These are phyloP conservation scores for Villa cingulata DNA, from an alignment of 2,888 invertebrate genomes.

Conservation along the genomic window DNA sequence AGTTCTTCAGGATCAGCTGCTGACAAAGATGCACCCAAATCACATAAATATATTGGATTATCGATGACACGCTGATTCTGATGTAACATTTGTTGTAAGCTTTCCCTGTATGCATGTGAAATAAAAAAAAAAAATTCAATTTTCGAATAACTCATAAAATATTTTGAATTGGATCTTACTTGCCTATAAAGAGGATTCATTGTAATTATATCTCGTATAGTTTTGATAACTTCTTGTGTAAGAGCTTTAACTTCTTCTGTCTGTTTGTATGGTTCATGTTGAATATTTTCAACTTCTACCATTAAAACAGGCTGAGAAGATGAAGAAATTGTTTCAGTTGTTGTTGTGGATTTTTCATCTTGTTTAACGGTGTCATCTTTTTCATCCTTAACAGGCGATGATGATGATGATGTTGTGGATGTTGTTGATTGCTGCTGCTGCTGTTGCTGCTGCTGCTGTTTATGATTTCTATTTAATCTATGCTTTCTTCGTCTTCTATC, in stretches of 20 bases:
- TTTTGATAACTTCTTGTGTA: conserved; percentile 93
- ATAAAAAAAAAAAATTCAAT: not conserved
- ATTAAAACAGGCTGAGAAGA: conserved; percentile 53
- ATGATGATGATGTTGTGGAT: not conserved
- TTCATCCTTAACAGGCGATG: not conserved
- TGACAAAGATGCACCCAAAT: conserved; percentile 89
- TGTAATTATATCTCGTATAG: conserved; percentile 92
- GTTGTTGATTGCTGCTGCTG: too few relatives aligned
- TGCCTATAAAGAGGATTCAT: conserved; percentile 86
- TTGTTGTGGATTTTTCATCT: conserved; percentile 20
- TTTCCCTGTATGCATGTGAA: conserved; percentile 49
- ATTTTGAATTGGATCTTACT: not conserved
- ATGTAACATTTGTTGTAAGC: conserved; percentile 94
- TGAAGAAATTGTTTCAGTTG: conserved; percentile 8
- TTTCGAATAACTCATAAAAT: not conserved
- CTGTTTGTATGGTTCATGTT: conserved; percentile 74
- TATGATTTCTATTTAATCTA: not conserved
- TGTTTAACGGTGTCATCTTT: conserved; percentile 28
- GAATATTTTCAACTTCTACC: conserved; percentile 88
- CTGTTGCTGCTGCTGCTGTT: not conserved
- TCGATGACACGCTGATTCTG: conserved; percentile 94
- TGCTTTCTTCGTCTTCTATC: conserved; percentile 29
- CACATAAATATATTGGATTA: conserved; percentile 94
- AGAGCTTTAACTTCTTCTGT: conserved; percentile 94
- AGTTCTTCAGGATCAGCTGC: conserved; percentile 83